Base-by-base conservation (phyloP, 35 echinoderm and acorn worm genomes). In the Ptychodera flava region DNA sequence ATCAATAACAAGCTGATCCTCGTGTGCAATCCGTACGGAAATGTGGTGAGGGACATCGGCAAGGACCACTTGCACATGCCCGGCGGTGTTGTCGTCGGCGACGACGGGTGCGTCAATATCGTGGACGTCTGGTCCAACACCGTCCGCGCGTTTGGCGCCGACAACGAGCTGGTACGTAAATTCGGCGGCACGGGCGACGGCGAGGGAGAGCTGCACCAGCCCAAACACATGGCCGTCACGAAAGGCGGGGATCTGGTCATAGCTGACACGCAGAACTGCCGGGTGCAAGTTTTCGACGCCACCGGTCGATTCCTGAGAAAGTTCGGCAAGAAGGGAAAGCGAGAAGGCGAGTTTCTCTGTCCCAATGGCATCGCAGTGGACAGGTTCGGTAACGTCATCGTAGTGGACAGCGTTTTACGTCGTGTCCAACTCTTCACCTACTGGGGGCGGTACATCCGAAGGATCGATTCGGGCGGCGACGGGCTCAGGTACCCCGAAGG, bases 61-160 rank as follows among this genome's bases (percentile, higher is more conserved):
- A 80, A 84, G 64, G 85, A 94, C 64, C 81, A 94, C 33, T 78
- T 94, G 16, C 83, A 79, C 14, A 94, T 94, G 92, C 92, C 92
- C 15, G 92, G 92, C 33, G 88, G 88, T 78, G 81, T 90, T 78
- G 92, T 85, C 6, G 80, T 94, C 1, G 90, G 88, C 1, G 90
- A 85, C 35, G 92, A 93, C 64, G 88, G 92, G 16, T 81, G 80
- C 16, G 83, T 94, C 32, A 88, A 94, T 35, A 89, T 94, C 16
- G 89, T 94, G 1, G 92, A 94, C 82, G 85, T 94, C 15, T 94
- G 90, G 53, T 88, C 92, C 0, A 34, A 85, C 16, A 77, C 90
- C 0, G 89, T 94, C 0, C 85, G 92, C n/a, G 84, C 89, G 0
- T 94, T 90, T 78, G 84, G 84, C 34, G 84, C 80, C 1, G 77